phyloP scores from a whole-genome alignment of 2,888 invertebrate genomes.

The Ectropis crepuscularia region DNA sequence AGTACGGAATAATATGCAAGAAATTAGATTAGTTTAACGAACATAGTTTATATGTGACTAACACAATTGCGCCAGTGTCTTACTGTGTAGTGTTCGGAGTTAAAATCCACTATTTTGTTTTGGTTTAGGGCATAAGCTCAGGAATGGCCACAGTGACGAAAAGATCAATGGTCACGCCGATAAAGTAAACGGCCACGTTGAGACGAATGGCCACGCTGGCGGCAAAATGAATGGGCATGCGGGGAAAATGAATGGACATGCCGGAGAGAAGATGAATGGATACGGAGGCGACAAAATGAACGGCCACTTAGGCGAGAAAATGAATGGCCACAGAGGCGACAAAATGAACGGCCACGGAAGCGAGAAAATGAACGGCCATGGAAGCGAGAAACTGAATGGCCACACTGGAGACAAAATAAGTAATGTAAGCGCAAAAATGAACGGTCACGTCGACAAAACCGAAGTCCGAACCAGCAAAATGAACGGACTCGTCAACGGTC shows the following conservation, averaged over 20 bases:
- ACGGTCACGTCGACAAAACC: constrained; percentile 46
- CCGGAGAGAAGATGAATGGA: constrained; percentile 43
- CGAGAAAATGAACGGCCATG: constrained; percentile 43
- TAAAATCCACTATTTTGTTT: constrained; percentile 59
- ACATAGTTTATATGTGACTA: constrained; percentile 52
- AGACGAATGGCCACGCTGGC: constrained; percentile 45
- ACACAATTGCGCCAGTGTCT: constrained; percentile 76
- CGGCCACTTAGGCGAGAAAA: constrained; percentile 50
- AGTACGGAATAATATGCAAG: constrained; percentile 56
- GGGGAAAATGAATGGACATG: constrained; percentile 51
- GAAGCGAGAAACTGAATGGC: constrained; percentile 37
- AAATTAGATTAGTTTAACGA: constrained; percentile 41
- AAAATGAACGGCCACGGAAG: constrained; percentile 40
- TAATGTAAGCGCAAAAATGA: constrained; percentile 49
- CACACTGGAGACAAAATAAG: constrained; percentile 45
- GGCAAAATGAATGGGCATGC: constrained; percentile 51
- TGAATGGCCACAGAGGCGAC: constrained; percentile 46
- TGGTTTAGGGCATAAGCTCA: constrained; percentile 72
- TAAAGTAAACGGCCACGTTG: constrained; percentile 52
- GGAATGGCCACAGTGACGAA: constrained; percentile 50
- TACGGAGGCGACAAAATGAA: constrained; percentile 44
- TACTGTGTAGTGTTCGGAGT: constrained; percentile 55
- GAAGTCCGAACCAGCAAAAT: constrained; percentile 41
- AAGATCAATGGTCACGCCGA: constrained; percentile 51
- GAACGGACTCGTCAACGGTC: constrained; percentile 48